Evolutionary conservation across 2,113 vertebrate genomes (phyloP).

Genomic region (Protobothrops mucrosquamatus): DNA sequence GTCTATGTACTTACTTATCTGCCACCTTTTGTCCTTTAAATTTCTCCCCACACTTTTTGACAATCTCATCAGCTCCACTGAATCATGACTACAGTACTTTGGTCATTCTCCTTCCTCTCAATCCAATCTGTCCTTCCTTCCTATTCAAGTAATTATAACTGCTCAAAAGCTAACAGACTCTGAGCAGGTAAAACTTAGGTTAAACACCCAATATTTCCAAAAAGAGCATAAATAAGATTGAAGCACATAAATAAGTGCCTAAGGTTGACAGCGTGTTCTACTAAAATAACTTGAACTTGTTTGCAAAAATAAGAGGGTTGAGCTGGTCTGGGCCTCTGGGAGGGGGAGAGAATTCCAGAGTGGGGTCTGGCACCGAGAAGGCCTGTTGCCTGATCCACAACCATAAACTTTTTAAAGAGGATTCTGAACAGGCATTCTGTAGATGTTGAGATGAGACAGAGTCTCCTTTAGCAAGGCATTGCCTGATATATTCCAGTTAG

Average conservation of each 20-base stretch:
- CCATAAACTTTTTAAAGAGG: background rate
- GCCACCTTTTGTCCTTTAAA: background rate
- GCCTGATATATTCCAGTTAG: background rate
- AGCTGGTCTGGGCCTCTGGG: background rate
- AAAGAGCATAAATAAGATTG: background rate
- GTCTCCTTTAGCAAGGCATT: background rate
- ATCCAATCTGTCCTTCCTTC: background rate
- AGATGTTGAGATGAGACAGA: background rate
- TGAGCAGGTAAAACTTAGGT: background rate
- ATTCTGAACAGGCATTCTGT: background rate
- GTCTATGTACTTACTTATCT: background rate
- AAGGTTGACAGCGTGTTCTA: background rate
- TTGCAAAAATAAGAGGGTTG: background rate
- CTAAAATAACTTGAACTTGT: background rate
- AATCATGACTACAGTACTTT: background rate
- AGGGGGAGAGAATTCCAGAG: background rate
- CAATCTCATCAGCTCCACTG: background rate
- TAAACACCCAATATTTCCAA: background rate
- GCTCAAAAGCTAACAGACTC: background rate
- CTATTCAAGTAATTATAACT: background rate
- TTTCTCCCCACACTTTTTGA: background rate
- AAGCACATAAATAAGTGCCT: background rate
- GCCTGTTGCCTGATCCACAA: background rate
- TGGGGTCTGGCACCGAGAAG: background rate
- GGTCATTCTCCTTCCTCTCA: background rate